Evolutionary conservation across 1,140 invertebrate species (phyloP), one percentile per base, ranked within the genome.

Genomic region (Tetragonula clypearis): DNA sequence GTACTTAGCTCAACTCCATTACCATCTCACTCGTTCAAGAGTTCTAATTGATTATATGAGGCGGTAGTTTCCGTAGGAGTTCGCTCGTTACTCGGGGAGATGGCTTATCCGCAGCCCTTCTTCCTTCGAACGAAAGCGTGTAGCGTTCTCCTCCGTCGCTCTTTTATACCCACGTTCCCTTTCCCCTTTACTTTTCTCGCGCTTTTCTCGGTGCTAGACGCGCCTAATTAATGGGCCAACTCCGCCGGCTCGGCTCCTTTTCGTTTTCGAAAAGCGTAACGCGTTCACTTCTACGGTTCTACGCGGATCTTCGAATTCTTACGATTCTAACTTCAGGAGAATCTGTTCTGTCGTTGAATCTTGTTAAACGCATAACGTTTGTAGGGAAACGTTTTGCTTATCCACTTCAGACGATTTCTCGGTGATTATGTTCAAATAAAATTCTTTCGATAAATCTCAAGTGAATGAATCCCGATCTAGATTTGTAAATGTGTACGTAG

Each of bases 1-100:
- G 91, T 92, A 92, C 90, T 92, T 89, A 69, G 82, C 87, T 75
- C 89, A 92, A 92, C 91, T 92, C 90, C 90, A 93, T 93, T 93
- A 93, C 89, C 90, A 92, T 92, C 92, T 90, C 87, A 89, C 90
- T 93, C 89, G 86, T 91, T 93, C 80, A 86, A 80, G 89, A 91
- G 86, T 91, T 92, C 88, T 93, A 93, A 94, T 93, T 93, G 92
- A 93, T 93, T 94, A 92, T 91, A 93, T 86, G 83, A 91, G 89
- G 85, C 84, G 86, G 89, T 89, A 91, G 86, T 92, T 58, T 92
- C 76, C 80, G 89, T 72, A 69, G 79, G 87, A 92, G 90, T 93
- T 92, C 76, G 88, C 84, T 92, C 87, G 90, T 90, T 89, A 87
- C 85, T 84, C 74, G 26, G 41, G 41, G 86, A 86, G 89, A 86